phyloP scores from a whole-genome alignment of 2,113 vertebrate genomes.

The Opisthocomus hoazin region DNA sequence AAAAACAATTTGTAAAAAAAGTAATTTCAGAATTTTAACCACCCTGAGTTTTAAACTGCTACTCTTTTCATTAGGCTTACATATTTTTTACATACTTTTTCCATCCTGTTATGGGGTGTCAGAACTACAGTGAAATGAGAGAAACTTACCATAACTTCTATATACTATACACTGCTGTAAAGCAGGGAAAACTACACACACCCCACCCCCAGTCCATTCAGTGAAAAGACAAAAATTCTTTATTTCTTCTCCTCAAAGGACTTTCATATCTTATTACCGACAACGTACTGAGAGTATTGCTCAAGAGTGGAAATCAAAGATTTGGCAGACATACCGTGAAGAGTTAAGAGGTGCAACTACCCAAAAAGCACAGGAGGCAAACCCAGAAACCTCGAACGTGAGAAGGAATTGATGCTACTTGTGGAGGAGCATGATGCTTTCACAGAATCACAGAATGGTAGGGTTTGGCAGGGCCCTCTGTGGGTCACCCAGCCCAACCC shows the following conservation, averaged over 20 bases:
- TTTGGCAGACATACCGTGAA: neutral
- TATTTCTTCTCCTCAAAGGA: neutral
- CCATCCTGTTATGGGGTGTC: neutral
- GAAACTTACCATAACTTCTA: neutral
- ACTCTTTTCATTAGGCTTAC: no score
- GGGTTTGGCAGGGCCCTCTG: no score
- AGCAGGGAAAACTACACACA: neutral
- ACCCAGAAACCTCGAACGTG: rapidly evolving
- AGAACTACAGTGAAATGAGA: neutral
- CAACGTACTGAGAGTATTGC: neutral
- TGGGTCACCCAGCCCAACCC: no score
- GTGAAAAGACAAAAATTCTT: neutral
- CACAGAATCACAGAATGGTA: no score
- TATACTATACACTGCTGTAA: neutral
- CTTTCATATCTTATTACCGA: neutral
- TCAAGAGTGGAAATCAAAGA: neutral
- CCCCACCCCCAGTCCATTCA: neutral
- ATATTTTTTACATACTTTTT: neutral
- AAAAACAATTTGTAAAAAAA: no score
- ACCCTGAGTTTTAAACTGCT: no score
- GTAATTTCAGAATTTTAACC: no score
- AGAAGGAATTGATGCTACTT: neutral
- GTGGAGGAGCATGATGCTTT: neutral
- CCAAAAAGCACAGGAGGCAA: neutral
- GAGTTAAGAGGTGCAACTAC: neutral